Conservation (phyloP, 2,113 vertebrate genomes). For the Narcine bancroftii region DNA sequence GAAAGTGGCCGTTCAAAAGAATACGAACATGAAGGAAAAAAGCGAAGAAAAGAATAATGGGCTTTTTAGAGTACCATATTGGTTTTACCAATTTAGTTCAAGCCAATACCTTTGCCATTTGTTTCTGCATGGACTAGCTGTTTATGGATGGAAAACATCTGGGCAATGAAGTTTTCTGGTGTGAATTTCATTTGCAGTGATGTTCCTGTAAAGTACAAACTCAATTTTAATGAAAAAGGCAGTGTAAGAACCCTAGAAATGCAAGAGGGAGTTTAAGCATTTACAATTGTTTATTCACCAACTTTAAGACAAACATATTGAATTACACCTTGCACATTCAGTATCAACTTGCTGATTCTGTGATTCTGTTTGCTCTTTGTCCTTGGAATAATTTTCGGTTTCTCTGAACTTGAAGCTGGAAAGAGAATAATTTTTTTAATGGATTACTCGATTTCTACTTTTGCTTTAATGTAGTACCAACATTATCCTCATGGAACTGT, state of each 20-base stretch:
- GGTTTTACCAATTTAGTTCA: neutral
- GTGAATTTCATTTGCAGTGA: neutral
- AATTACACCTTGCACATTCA: neutral
- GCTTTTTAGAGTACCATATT: neutral
- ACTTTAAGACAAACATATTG: constrained; percentile 19
- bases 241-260: neutral
- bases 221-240: neutral
- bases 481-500: constrained; percentile 3
- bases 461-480: constrained; percentile 23
- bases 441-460: constrained; percentile 13
- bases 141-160: neutral
- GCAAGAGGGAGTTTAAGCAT: neutral
- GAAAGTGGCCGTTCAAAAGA: constrained; percentile 86
- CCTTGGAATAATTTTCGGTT: constrained; percentile 49
- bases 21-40: constrained; percentile 90
- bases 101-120: neutral
- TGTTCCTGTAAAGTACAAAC: constrained; percentile 7
- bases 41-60: constrained; percentile 84
- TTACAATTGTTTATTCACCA: neutral
- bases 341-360: constrained; percentile 38
- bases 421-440: constrained; percentile 39
- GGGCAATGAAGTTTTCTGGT: neutral
- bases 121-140: constrained; percentile 4
- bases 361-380: constrained; percentile 40
- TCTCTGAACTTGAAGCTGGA: constrained; percentile 58